phyloP scores from a whole-genome alignment of 2,888 invertebrate species.

The Phortica okadai region DNA sequence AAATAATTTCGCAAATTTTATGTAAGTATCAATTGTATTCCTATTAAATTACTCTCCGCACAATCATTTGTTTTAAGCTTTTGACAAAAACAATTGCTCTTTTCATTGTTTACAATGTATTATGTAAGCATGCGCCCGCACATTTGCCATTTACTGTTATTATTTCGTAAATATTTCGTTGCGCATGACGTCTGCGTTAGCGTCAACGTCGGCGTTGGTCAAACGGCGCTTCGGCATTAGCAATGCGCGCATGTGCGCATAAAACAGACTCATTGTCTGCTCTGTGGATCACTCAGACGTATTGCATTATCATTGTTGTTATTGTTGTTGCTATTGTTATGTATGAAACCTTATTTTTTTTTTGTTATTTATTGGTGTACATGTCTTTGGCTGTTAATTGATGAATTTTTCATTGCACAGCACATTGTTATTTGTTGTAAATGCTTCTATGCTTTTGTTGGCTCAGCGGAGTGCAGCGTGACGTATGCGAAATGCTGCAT shows the following conservation, averaged over 20 bases:
- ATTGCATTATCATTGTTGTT: conserved; percentile 7
- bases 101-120: neutral
- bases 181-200: neutral
- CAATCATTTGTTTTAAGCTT: too few relatives aligned
- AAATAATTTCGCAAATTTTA: too few relatives aligned
- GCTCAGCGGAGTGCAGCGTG: neutral
- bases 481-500: conserved; percentile 11
- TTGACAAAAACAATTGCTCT: too few relatives aligned
- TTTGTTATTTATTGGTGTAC: conserved; percentile 35
- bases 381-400: conserved; percentile 3
- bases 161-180: conserved; percentile 15
- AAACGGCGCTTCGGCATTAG: neutral
- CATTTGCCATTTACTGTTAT: neutral
- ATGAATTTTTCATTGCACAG: neutral
- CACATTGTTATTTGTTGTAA: neutral
- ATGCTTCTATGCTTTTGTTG: neutral
- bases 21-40: too few relatives aligned
- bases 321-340: conserved; percentile 39
- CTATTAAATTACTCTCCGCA: too few relatives aligned
- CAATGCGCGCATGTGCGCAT: conserved; percentile 8
- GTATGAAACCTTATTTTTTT: conserved; percentile 46
- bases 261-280: conserved; percentile 52
- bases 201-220: neutral
- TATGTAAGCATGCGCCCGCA: neutral
- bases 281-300: conserved; percentile 31